A percentile compares a stretch with the other conserved stretches of the same genome.
Evolutionary conservation across 2,113 vertebrate genomes (phyloP).

Genomic region (Anser cygnoides): DNA sequence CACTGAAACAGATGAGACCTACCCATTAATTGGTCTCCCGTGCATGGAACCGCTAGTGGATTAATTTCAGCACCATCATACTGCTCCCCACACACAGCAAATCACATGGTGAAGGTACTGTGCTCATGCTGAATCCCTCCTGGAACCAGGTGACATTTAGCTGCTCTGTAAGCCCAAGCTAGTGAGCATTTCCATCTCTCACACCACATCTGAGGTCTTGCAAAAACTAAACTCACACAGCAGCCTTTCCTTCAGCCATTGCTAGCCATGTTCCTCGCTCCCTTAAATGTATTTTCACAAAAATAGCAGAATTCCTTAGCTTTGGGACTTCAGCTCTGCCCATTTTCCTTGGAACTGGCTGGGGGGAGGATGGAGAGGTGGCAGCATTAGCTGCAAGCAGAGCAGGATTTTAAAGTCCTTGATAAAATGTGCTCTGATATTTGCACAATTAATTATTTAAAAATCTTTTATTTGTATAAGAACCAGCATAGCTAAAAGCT

Average conservation of each 20-base stretch:
- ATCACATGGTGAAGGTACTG: rapidly evolving
- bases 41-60: background rate
- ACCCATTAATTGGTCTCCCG: background rate
- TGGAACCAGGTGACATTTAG: background rate
- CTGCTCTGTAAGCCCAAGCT: background rate
- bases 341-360: background rate
- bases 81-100: background rate
- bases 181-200: background rate
- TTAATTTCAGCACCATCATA: background rate
- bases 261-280: too few relatives aligned
- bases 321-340: background rate
- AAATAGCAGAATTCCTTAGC: rapidly evolving
- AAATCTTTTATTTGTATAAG: too few relatives aligned
- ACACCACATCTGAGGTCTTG: rapidly evolving
- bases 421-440: background rate
- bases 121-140: background rate
- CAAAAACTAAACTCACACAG: background rate
- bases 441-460: background rate
- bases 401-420: background rate
- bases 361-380: rapidly evolving
- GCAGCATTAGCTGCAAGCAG: background rate
- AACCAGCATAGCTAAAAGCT: background rate
- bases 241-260: background rate
- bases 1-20: background rate
- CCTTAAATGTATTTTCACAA: background rate